Conservation (phyloP, 2,888 invertebrate species). For the Leucophenga maculata region DNA sequence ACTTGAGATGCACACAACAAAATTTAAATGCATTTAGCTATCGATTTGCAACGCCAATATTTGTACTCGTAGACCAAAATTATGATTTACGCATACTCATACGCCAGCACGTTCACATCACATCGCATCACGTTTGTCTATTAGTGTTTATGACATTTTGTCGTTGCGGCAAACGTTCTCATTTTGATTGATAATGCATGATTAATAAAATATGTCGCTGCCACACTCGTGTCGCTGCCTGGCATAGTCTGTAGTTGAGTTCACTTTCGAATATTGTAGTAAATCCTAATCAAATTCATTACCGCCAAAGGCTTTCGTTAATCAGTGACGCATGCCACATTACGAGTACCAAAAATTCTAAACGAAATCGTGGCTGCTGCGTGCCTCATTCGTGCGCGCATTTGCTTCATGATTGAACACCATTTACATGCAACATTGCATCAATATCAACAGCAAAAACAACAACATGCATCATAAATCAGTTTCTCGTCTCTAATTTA, state of each 20-base stretch:
- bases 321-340: conserved; percentile 15
- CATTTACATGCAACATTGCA: conserved; percentile 25
- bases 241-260: neutral
- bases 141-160: conserved; percentile 38
- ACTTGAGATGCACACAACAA: conserved; percentile 1
- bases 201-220: conserved; percentile 63
- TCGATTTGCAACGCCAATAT: neutral
- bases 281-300: conserved; percentile 25
- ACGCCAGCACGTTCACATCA: too few species aligned
- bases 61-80: conserved; percentile 41
- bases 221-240: conserved; percentile 5
- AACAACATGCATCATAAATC: conserved; percentile 54
- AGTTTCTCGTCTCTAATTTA: conserved; percentile 51
- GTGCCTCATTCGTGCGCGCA: neutral
- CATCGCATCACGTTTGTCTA: conserved; percentile 28
- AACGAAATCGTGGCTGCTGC: neutral
- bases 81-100: conserved; percentile 65
- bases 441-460: too few species aligned
- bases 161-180: conserved; percentile 44
- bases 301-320: conserved; percentile 13
- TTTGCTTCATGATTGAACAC: neutral
- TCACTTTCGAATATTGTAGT: too few species aligned
- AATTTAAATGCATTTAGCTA: neutral
- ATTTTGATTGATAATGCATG: conserved; percentile 63
- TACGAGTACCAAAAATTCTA: conserved; percentile 1